These are phyloP conservation scores for Yponomeuta sedellus DNA, from an alignment of 2,888 invertebrate genomes.

Conservation along the genomic window DNA sequence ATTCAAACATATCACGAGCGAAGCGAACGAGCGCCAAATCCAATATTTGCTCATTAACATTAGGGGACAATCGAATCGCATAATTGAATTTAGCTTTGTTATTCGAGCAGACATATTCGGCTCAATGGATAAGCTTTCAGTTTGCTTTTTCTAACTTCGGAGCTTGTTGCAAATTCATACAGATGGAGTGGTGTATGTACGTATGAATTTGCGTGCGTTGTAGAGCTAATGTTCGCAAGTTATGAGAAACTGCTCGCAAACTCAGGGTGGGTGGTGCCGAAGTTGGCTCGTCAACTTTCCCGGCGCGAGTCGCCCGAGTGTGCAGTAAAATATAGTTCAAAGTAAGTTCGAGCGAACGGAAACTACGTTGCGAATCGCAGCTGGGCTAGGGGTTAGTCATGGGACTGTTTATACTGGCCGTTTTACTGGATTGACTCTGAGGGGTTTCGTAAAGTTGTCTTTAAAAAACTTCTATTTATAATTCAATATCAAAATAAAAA, in stretches of 20 bases:
- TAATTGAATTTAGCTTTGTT: background rate
- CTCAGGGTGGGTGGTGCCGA: conserved; percentile 19
- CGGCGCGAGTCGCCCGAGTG: conserved; percentile 43
- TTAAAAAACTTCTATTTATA: background rate
- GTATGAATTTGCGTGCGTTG: conserved; percentile 19
- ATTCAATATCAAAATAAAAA: no score
- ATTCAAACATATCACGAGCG: background rate
- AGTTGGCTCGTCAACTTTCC: conserved; percentile 42
- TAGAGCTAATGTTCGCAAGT: conserved; percentile 24
- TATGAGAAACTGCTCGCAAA: conserved; percentile 41
- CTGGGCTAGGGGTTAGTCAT: conserved; percentile 17
- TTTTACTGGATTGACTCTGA: background rate
- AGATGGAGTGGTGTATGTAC: conserved; percentile 32
- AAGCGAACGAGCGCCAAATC: background rate
- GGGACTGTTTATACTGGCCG: background rate
- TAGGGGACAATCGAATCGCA: background rate
- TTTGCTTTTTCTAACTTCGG: background rate
- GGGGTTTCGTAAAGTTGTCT: background rate
- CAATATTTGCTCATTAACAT: background rate
- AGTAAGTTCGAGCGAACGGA: conserved; percentile 38
- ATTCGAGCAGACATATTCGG: background rate
- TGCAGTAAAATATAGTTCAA: conserved; percentile 59
- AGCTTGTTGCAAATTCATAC: background rate
- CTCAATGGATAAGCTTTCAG: background rate
- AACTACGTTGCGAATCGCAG: conserved; percentile 32